Evolutionary conservation across 1,140 invertebrate genomes (phyloP).

Genomic region (Drosophila seguyi): DNA sequence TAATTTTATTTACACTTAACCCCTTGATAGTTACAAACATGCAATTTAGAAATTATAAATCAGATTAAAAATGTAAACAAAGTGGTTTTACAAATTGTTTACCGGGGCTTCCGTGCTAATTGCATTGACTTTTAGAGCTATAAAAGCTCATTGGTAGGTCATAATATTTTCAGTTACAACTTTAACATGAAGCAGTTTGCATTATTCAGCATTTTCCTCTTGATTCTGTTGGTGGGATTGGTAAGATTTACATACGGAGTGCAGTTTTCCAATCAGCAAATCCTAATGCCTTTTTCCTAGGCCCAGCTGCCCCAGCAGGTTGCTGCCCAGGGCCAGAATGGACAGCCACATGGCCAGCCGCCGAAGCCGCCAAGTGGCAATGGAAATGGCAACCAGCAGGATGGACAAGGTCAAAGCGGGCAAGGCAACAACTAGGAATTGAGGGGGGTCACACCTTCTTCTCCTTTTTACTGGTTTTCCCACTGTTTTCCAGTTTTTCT

Average conservation of each 20-base stretch:
- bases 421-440: slow-evolving; percentile 18
- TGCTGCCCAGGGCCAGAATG: slow-evolving; percentile 30
- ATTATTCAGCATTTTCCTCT: slow-evolving; percentile 54
- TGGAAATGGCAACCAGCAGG: slow-evolving; percentile 41
- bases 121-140: slow-evolving; percentile 13
- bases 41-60: slow-evolving; percentile 35
- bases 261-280: neutral
- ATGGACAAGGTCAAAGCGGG: slow-evolving; percentile 36
- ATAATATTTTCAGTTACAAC: slow-evolving; percentile 18
- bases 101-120: neutral
- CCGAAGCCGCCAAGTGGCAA: slow-evolving; percentile 28
- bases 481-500: neutral
- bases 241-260: slow-evolving; percentile 31
- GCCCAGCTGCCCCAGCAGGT: slow-evolving; percentile 40
- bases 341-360: slow-evolving; percentile 26
- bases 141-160: slow-evolving; percentile 37
- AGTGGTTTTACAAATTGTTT: slow-evolving; percentile 28
- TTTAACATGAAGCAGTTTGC: slow-evolving; percentile 67
- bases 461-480: neutral
- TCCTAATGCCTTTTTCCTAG: slow-evolving; percentile 19
- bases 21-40: neutral
- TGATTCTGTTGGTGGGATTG: slow-evolving; percentile 58
- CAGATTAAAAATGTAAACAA: slow-evolving; percentile 22
- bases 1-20: slow-evolving; percentile 6
- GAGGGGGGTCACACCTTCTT: neutral